Conservation (phyloP, 2,797 vertebrate species). For the Petrocephalus sullivani region DNA sequence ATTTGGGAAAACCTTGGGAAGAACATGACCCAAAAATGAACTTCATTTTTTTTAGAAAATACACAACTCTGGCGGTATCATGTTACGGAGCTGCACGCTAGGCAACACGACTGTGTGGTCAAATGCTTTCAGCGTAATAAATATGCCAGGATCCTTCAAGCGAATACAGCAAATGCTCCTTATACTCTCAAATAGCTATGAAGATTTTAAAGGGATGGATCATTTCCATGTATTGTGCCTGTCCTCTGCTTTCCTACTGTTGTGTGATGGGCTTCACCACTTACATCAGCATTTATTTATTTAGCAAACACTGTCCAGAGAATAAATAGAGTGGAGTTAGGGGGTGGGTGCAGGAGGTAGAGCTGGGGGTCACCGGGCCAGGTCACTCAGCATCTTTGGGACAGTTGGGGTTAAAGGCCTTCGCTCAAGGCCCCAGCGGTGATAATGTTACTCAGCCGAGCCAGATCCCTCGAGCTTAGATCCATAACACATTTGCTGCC, state of each 20-base stretch:
- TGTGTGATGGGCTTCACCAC: background rate
- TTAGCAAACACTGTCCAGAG: background rate
- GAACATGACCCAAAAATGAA: conserved; percentile 7
- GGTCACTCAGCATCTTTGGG: background rate
- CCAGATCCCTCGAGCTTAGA: background rate
- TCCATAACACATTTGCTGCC: background rate
- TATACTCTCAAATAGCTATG: background rate
- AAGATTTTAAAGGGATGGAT: background rate
- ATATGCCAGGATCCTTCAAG: background rate
- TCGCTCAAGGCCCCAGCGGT: background rate
- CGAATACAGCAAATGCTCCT: background rate
- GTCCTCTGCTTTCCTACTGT: background rate
- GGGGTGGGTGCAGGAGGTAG: background rate
- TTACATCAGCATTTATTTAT: background rate
- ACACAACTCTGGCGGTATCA: background rate
- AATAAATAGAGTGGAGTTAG: background rate
- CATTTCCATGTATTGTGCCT: background rate
- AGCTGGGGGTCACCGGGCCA: background rate
- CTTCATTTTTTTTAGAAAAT: background rate
- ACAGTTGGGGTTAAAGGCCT: background rate
- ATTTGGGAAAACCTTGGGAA: background rate
- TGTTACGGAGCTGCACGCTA: background rate
- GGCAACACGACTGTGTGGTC: background rate
- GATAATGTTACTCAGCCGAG: background rate
- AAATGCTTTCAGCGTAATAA: background rate